phyloP scores from a whole-genome alignment of 35 echinoderm and acorn worm species.

The Lytechinus pictus region DNA sequence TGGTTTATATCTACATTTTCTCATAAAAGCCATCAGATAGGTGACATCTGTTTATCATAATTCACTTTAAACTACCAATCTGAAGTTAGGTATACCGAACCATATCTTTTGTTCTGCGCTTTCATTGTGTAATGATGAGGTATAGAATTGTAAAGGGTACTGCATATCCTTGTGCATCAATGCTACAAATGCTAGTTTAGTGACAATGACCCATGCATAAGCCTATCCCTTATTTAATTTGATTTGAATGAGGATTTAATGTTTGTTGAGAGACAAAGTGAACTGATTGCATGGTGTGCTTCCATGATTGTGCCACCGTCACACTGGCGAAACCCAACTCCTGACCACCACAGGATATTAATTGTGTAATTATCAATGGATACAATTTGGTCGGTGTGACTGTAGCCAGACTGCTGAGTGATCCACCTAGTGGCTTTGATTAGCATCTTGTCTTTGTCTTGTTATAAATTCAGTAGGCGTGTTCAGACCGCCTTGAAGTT shows the following conservation, averaged over 20 bases:
- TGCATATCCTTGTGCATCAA: background rate
- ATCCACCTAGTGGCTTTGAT: background rate
- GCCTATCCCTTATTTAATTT: too few relatives aligned
- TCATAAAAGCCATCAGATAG: background rate
- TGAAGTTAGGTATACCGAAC: too few relatives aligned
- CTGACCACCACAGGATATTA: too few relatives aligned
- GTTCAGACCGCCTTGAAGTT: too few relatives aligned
- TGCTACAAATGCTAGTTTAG: background rate
- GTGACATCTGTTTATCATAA: background rate
- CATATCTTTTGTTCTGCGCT: too few relatives aligned
- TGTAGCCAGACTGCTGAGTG: background rate
- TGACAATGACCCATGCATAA: too few relatives aligned
- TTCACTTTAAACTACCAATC: background rate
- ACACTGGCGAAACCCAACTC: too few relatives aligned
- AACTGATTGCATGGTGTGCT: conserved; percentile 4
- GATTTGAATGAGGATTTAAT: background rate
- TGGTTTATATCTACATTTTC: background rate
- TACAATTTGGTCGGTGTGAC: too few relatives aligned
- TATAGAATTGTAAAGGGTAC: too few relatives aligned
- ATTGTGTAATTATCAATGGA: too few relatives aligned
- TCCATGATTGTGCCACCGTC: background rate
- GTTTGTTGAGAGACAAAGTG: background rate
- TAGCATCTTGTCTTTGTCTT: background rate
- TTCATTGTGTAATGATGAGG: too few relatives aligned
- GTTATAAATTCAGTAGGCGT: background rate